Base-by-base conservation (phyloP, 1,140 invertebrate species). In the Meloidogyne chitwoodi region DNA sequence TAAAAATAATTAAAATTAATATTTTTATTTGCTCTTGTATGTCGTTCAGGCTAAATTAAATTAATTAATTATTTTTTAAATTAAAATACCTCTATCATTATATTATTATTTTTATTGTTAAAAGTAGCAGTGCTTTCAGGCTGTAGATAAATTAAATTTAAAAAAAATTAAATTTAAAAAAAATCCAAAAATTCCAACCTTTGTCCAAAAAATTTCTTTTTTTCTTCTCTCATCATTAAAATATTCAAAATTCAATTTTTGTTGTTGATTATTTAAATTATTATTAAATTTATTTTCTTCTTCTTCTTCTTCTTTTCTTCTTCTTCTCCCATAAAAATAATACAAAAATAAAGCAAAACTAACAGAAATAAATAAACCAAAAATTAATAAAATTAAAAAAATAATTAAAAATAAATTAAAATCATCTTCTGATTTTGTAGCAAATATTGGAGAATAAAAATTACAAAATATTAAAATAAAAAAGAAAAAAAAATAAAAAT, bases 341-440 rank as follows among this genome's bases (percentile, higher is more conserved):
- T 72, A 72, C 14, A 73, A 29, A 3, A 14, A 29, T 19, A 64
- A 29, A 12, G 44, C 71, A 73, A 73, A 73, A n/a, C 29, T 24
- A 26, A 27, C 8, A 6, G 71, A 73, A 22, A 73, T 24, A 22
- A 64, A 24, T 22, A 73, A 31, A 14, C 38, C 71, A 73, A 29
- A 38, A 64, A 29, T 26, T 29, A 73, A 31, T 26, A 73, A 64
- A n/a, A 73, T 64, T 29, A 73, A 1, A 22, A 73, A 73, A 73
- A 73, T 73, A 0, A 56, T 73, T 8, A 38, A 14, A 29, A 73
- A 73, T 22, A 73, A 34, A 24, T 73, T 56, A 34, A 73, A 63
- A 31, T 73, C 71, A 38, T 63, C 71, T 56, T 48, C n/a, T 12
- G 22, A 22, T 34, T 63, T 19, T 12, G 71, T 34, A 24, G 56